Base-by-base conservation (phyloP, 1,140 invertebrate genomes). In the Dendrolimus punctatus region DNA sequence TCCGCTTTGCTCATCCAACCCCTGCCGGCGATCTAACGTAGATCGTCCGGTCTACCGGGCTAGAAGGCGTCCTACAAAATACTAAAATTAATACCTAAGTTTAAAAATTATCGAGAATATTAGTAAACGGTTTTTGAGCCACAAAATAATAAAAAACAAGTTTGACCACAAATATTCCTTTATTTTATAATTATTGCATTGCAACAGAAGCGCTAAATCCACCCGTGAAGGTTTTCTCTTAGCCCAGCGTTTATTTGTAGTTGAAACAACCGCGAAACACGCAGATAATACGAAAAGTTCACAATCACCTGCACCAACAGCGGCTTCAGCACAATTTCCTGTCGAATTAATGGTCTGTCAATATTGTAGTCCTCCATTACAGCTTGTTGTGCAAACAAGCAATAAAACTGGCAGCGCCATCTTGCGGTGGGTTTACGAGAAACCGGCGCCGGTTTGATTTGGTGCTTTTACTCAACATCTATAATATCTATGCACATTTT, bases 321-420 rank as follows among this genome's bases (percentile, higher is more conserved):
- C 79, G 68, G 69, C 66, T 78, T 76, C 80, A 80, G 83, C 80
- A 81, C 82, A 83, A 86, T 86, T 81, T 84, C 75, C 79, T 86
- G 76, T 62, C 73, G 78, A 86, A 86, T 86, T 86, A 86, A 86
- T 84, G 83, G 78, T 86, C 76, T 86, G 80, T 80, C 83, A 86
- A 86, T 86, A 86, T 82, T 82, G 80, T 77, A 81, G 73, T 74
- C 75, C 68, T 82, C 80, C 76, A 82, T 83, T 85, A 82, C 70
- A 71, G 73, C 71, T 78, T 77, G 72, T 77, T 79, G 78, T 81
- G 76, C 71, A 73, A 82, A 75, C 76, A 60, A 60, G 63, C 73
- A 71, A 80, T 86, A 80, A 80, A 82, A 75, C 69, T 68, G 68
- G 57, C 76, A 79, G 60, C 67, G 74, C 76, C 76, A 81, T 83